Evolutionary conservation across 2,113 vertebrate genomes (phyloP).

Genomic region (Struthio camelus): DNA sequence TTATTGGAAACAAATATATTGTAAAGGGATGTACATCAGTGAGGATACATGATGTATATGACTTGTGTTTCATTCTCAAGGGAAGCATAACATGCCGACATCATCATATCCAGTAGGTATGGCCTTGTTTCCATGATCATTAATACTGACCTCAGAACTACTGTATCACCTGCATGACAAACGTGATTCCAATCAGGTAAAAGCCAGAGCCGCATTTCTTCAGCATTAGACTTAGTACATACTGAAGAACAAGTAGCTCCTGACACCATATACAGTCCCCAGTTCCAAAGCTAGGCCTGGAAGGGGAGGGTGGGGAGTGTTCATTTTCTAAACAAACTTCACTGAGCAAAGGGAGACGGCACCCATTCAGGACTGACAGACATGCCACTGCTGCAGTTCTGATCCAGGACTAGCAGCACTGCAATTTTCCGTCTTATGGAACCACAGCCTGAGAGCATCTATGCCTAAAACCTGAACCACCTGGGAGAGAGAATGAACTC

Average conservation of each 20-base stretch:
- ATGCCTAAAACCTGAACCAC: too few species aligned
- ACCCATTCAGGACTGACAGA: neutral
- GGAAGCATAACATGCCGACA: neutral
- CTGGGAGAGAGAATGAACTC: too few species aligned
- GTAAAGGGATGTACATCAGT: rapidly evolving
- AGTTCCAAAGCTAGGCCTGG: neutral
- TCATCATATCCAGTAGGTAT: neutral
- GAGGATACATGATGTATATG: rapidly evolving
- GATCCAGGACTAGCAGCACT: too few species aligned
- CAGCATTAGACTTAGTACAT: neutral
- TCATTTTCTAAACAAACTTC: neutral
- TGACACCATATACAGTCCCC: neutral
- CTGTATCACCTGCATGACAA: neutral
- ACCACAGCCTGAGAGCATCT: too few species aligned
- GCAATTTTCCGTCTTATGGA: too few species aligned
- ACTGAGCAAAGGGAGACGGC: neutral
- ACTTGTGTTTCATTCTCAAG: neutral
- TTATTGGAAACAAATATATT: neutral
- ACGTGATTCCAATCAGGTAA: neutral
- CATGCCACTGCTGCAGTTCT: too few species aligned
- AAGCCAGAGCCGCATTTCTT: neutral
- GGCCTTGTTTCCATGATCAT: neutral
- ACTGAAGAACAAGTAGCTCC: neutral
- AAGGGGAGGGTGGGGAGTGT: rapidly evolving
- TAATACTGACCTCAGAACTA: neutral